phyloP scores from a whole-genome alignment of 2,797 vertebrate species.

The Distichodus sexfasciatus region DNA sequence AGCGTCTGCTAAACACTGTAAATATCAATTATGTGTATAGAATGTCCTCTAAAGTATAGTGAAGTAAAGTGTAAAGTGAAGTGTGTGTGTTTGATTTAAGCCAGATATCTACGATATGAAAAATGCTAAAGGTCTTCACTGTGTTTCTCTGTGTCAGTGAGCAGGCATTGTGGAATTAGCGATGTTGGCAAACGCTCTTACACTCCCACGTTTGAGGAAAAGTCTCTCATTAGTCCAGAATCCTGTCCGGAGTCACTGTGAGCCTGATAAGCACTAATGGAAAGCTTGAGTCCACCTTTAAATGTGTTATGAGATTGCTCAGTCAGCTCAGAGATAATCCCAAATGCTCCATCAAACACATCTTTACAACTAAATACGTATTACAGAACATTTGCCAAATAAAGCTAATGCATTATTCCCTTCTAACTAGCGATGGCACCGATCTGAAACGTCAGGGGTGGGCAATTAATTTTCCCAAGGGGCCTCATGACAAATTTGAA shows the following conservation, averaged over 20 bases:
- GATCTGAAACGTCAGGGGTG: too few relatives aligned
- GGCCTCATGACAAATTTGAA: too few relatives aligned
- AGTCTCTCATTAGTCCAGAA: slow-evolving; percentile 66
- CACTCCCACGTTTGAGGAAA: slow-evolving; percentile 49
- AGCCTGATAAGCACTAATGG: slow-evolving; percentile 47
- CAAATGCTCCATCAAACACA: too few relatives aligned
- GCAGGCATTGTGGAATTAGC: slow-evolving; percentile 45
- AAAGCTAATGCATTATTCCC: too few relatives aligned
- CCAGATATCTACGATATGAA: slow-evolving; percentile 20
- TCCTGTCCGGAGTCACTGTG: slow-evolving; percentile 49
- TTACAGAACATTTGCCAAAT: too few relatives aligned
- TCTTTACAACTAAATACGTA: too few relatives aligned
- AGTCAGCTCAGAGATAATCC: slow-evolving; percentile 9
- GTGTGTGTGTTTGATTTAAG: slow-evolving; percentile 6
- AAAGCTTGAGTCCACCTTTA: slow-evolving; percentile 59
- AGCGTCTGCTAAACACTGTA: too few relatives aligned
- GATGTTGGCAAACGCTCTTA: slow-evolving; percentile 58
- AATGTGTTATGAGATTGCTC: slow-evolving; percentile 17
- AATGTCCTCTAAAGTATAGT: background rate
- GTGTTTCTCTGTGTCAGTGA: slow-evolving; percentile 15
- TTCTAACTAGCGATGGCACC: too few relatives aligned
- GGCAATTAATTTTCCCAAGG: too few relatives aligned
- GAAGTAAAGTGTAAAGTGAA: background rate
- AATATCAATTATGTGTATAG: too few relatives aligned
- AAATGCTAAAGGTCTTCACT: slow-evolving; percentile 30